A percentile compares a stretch with the other conserved stretches of the same genome.
These are phyloP conservation scores for Pocillopora verrucosa DNA, from an alignment of 64 coral and sea anemone species.

Conservation along the genomic window DNA sequence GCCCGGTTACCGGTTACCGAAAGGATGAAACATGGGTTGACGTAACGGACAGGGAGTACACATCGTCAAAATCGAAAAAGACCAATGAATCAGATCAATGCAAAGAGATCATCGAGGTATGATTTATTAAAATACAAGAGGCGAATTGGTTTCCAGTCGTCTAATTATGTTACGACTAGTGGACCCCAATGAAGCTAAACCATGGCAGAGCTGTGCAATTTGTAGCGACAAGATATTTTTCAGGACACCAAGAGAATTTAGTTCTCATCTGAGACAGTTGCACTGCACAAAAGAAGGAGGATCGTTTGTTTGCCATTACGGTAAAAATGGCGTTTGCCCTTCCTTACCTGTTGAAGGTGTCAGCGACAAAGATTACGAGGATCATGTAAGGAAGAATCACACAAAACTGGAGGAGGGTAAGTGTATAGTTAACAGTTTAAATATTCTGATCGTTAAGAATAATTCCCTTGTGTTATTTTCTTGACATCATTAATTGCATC, in stretches of 20 bases:
- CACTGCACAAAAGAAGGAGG: conserved; percentile 97
- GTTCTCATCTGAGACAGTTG: conserved; percentile 73
- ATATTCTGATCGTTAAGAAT: neutral
- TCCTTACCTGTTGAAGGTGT: conserved; percentile 97
- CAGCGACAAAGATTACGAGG: conserved; percentile 94
- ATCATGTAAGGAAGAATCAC: conserved; percentile 92
- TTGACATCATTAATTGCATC: neutral
- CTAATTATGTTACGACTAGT: conserved; percentile 85
- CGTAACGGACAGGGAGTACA: neutral
- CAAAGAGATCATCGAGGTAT: conserved; percentile 46
- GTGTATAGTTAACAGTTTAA: neutral
- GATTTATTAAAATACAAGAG: conserved; percentile 68
- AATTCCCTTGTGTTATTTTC: neutral
- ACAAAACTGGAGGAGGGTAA: conserved; percentile 74
- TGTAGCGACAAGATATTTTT: conserved; percentile 91
- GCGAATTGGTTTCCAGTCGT: neutral
- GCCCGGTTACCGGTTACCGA: neutral
- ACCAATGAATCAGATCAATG: conserved; percentile 45
- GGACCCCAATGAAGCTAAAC: conserved; percentile 78
- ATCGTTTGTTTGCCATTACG: conserved; percentile 96
- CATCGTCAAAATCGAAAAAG: neutral
- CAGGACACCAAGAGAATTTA: conserved; percentile 84
- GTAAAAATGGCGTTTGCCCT: conserved; percentile 93
- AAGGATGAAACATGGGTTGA: neutral
- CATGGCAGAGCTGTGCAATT: conserved; percentile 89